phyloP scores from a whole-genome alignment of 2,888 invertebrate genomes.

The Drosophila anceps region DNA sequence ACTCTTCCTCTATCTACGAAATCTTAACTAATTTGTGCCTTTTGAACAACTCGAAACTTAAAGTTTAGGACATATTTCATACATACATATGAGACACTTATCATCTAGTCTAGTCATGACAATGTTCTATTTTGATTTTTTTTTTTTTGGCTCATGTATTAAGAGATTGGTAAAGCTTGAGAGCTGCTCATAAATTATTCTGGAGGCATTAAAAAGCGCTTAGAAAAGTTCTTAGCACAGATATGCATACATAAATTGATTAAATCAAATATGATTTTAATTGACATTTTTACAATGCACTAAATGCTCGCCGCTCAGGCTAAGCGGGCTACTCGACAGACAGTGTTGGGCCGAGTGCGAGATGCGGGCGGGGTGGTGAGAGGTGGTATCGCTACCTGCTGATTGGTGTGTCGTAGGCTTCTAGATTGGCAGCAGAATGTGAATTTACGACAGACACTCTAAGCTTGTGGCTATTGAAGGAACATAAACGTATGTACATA shows the following conservation, averaged over 20 bases:
- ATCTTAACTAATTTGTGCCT: not conserved
- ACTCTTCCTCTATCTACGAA: not conserved
- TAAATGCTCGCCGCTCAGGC: not conserved
- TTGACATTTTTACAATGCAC: slow-evolving; percentile 66
- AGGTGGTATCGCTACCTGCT: not conserved
- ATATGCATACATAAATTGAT: slow-evolving; percentile 2
- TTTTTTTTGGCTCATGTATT: not conserved
- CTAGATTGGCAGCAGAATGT: not conserved
- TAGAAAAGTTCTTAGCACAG: slow-evolving; percentile 8
- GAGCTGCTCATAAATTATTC: slow-evolving; percentile 43
- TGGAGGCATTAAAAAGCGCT: slow-evolving; percentile 21
- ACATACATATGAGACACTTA: too few relatives aligned
- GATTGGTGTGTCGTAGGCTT: not conserved
- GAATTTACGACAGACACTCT: slow-evolving; percentile 41
- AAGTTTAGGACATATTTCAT: not conserved
- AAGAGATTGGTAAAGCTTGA: slow-evolving; percentile 18
- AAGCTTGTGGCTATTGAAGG: not conserved
- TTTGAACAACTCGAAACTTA: not conserved
- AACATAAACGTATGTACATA: not conserved
- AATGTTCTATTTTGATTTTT: too few relatives aligned
- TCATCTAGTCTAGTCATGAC: not conserved
- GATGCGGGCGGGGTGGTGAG: not conserved
- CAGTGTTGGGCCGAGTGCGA: not conserved
- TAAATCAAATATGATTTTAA: slow-evolving; percentile 69
- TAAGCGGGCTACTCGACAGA: slow-evolving; percentile 6